These are phyloP conservation scores for Archilochus colubris DNA, from an alignment of 2,113 vertebrate species.

Conservation along the genomic window DNA sequence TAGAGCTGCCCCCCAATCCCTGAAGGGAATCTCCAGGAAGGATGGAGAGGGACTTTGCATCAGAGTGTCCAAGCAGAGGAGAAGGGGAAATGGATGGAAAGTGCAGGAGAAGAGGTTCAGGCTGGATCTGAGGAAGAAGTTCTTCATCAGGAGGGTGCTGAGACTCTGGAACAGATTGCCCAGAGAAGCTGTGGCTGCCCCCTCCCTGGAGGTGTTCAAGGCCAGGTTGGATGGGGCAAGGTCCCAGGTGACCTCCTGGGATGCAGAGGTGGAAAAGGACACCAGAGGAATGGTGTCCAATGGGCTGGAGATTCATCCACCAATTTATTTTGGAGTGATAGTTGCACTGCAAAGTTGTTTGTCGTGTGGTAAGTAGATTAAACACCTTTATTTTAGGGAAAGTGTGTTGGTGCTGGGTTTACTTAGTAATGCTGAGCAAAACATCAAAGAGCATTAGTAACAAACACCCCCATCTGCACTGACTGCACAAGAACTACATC, in stretches of 20 bases:
- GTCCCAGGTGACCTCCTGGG: neutral
- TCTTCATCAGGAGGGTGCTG: too few relatives aligned
- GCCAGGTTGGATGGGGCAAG: too few relatives aligned
- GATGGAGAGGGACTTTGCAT: too few relatives aligned
- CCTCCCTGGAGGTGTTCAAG: too few relatives aligned
- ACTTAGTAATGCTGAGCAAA: neutral
- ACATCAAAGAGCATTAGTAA: neutral
- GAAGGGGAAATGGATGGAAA: too few relatives aligned
- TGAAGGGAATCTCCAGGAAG: too few relatives aligned
- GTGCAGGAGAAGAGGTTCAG: too few relatives aligned
- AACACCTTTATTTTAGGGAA: neutral
- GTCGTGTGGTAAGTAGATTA: neutral
- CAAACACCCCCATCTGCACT: neutral
- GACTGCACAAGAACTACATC: neutral
- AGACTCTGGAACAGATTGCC: too few relatives aligned
- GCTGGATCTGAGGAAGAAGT: too few relatives aligned
- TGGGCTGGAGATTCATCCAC: neutral
- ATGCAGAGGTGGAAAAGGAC: neutral
- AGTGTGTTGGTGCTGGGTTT: neutral
- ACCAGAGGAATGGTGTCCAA: accelerated
- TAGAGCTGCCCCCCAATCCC: too few relatives aligned
- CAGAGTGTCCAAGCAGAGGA: too few relatives aligned
- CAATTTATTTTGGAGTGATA: neutral
- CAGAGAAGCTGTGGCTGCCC: too few relatives aligned
- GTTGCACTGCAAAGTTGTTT: neutral